These are phyloP conservation scores for Ochotona princeps DNA, from an alignment of 2,113 vertebrate genomes.

Conservation along the genomic window DNA sequence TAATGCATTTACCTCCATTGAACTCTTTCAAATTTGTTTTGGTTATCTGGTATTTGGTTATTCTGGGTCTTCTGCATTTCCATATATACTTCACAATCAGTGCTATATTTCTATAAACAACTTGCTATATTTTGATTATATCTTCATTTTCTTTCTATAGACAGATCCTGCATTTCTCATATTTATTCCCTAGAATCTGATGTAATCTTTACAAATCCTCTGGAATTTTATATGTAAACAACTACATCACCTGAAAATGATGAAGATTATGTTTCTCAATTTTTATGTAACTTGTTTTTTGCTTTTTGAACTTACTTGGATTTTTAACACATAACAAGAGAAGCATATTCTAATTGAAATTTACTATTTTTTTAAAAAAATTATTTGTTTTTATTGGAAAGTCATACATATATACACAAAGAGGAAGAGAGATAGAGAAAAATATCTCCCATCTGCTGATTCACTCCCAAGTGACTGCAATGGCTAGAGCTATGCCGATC, in stretches of 20 bases:
- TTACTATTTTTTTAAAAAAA: background rate
- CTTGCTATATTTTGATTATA: background rate
- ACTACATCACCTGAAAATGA: background rate
- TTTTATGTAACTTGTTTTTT: background rate
- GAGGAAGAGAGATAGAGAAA: no score
- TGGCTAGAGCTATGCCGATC: no score
- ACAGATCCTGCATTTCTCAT: background rate
- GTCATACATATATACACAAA: no score
- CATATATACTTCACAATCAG: slow-evolving; percentile 16
- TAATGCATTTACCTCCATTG: background rate
- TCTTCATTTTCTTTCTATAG: background rate
- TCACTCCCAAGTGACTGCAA: no score
- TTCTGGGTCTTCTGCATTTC: background rate
- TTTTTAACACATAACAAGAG: background rate
- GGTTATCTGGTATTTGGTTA: background rate
- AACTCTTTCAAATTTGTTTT: background rate
- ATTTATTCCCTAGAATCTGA: background rate
- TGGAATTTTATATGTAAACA: background rate
- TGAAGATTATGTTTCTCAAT: background rate
- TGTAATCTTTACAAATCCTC: background rate
- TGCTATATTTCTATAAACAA: background rate
- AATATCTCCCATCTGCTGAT: no score
- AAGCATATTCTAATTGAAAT: background rate
- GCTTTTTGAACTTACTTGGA: background rate
- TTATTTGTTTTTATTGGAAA: background rate